These are phyloP conservation scores for Erpornis zantholeuca DNA, from an alignment of 2,113 vertebrate species.

Conservation along the genomic window DNA sequence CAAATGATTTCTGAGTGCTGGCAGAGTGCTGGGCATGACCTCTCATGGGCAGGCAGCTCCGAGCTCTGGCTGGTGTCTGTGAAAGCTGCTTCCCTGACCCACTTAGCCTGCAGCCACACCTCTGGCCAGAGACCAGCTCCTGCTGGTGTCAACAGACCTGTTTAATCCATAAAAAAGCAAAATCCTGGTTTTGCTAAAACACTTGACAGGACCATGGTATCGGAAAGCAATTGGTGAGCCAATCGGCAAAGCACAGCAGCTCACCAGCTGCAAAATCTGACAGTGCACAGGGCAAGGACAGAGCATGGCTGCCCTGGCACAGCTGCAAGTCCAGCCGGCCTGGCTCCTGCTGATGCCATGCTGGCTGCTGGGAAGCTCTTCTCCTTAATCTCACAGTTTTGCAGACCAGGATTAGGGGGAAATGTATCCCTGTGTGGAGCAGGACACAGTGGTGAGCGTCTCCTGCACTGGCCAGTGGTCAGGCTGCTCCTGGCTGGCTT, in stretches of 20 bases:
- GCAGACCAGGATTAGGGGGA: not conserved
- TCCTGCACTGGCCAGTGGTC: not conserved
- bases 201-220: not conserved
- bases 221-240: not conserved
- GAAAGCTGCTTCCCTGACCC: not conserved
- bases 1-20: not conserved
- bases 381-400: not conserved
- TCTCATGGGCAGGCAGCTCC: not conserved
- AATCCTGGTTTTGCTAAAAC: not conserved
- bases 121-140: not conserved
- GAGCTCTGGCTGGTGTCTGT: not conserved
- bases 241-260: accelerated
- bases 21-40: accelerated
- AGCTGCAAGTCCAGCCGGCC: accelerated
- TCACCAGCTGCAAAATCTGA: not conserved
- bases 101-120: not conserved
- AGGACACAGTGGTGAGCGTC: not conserved
- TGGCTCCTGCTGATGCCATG: not conserved
- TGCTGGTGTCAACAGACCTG: not conserved
- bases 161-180: not conserved
- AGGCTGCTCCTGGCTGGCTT: not conserved
- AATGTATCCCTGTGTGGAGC: not conserved
- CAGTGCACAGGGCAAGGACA: not conserved
- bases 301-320: not conserved
- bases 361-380: not conserved